Evolutionary conservation across 2,797 vertebrate species (phyloP).

Genomic region (Moxostoma hubbsi): DNA sequence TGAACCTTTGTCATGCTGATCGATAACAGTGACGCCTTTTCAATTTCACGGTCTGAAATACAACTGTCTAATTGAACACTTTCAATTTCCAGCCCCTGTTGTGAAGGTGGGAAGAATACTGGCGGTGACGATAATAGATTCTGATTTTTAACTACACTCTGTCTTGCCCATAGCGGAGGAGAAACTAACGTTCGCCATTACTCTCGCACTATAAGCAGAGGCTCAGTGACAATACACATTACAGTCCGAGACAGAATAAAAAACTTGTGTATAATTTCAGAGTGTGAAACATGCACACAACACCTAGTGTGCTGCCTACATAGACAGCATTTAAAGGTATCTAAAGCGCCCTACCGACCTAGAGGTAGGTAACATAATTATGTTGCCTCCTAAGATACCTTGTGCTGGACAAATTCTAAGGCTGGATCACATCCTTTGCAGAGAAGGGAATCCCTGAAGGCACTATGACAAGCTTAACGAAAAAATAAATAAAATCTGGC

Average conservation of each 20-base stretch:
- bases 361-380: background rate
- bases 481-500: too few relatives aligned
- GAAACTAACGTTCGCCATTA: background rate
- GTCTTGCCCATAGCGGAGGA: background rate
- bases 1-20: conserved; percentile 11
- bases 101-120: background rate
- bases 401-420: background rate
- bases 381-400: background rate
- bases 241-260: background rate
- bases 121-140: conserved; percentile 11
- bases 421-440: background rate
- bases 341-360: background rate
- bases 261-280: background rate
- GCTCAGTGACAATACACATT: background rate
- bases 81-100: background rate
- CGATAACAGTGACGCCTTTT: conserved; percentile 26
- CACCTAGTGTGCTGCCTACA: background rate
- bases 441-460: too few relatives aligned
- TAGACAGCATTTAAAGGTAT: background rate
- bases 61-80: background rate
- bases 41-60: conserved; percentile 16
- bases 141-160: conserved; percentile 10
- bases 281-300: background rate
- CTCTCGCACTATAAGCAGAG: background rate
- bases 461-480: too few relatives aligned